Percentiles rank a stretch among this genome's conserved stretches.
Conservation (phyloP, 2,888 invertebrate species). For the Plagodis dolabraria region DNA sequence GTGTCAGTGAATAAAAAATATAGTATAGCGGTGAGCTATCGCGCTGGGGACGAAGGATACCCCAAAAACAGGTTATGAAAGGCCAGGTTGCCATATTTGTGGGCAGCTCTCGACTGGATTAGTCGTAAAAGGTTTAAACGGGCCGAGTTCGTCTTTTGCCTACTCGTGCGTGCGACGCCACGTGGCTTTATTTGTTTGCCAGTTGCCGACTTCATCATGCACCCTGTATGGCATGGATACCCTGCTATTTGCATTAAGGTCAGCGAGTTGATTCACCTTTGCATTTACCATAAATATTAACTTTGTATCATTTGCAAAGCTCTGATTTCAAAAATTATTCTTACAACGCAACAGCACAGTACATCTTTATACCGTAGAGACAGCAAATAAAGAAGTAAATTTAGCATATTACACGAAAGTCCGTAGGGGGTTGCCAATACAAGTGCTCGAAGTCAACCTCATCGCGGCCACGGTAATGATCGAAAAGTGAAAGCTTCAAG, state of each 20-base stretch:
- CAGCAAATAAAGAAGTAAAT: conserved; percentile 27
- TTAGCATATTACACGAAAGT: conserved; percentile 34
- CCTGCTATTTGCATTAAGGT: conserved; percentile 65
- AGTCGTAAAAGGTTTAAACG: conserved; percentile 83
- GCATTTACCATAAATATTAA: conserved; percentile 42
- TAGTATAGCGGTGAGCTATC: conserved; percentile 51
- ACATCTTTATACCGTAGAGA: no score
- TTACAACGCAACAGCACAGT: conserved; percentile 4
- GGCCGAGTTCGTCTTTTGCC: conserved; percentile 72
- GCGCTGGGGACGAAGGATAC: conserved; percentile 76
- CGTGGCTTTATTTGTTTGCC: conserved; percentile 73
- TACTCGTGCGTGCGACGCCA: conserved; percentile 64
- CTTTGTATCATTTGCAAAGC: conserved; percentile 25
- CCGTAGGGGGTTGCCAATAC: conserved; percentile 50
- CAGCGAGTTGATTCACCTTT: conserved; percentile 64
- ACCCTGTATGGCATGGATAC: conserved; percentile 71
- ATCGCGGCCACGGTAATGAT: conserved; percentile 59
- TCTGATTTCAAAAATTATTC: conserved; percentile 6
- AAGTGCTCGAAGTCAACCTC: conserved; percentile 46
- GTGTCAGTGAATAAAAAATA: conserved; percentile 57
- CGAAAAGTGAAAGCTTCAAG: conserved; percentile 74
- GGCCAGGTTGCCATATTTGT: conserved; percentile 81
- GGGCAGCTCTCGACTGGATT: conserved; percentile 77
- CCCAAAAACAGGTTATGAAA: conserved; percentile 84
- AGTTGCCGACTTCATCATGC: conserved; percentile 67